phyloP scores from a whole-genome alignment of 1,140 invertebrate genomes.

The Hydropsyche tenuis region DNA sequence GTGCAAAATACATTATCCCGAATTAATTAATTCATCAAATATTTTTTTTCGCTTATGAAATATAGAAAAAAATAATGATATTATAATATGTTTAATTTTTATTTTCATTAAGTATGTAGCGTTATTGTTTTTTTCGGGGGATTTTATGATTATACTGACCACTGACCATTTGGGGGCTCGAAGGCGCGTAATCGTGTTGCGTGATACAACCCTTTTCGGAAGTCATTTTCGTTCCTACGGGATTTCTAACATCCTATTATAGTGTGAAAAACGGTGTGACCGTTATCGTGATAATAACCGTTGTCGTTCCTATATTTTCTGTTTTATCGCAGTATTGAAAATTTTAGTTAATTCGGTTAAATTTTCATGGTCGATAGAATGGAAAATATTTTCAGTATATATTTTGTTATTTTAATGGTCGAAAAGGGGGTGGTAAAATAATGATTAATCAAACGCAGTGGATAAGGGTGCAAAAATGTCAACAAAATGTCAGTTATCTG shows the following conservation, averaged over 20 bases:
- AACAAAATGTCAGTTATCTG: conserved; percentile 34
- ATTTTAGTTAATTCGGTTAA: too few relatives aligned
- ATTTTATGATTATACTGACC: conserved; percentile 2
- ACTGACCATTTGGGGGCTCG: background rate
- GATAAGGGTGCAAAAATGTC: conserved; percentile 36
- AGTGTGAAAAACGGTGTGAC: background rate
- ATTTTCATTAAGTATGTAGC: too few relatives aligned
- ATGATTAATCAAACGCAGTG: conserved; percentile 33
- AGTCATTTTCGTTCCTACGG: conserved; percentile 23
- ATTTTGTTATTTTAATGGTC: conserved; percentile 11
- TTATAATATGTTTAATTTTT: too few relatives aligned
- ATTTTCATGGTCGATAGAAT: too few relatives aligned
- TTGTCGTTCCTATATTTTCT: conserved; percentile 5
- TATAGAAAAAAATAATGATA: too few relatives aligned
- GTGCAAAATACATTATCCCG: too few relatives aligned
- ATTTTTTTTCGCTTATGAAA: too few relatives aligned
- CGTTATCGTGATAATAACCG: conserved; percentile 14
- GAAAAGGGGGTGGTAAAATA: background rate
- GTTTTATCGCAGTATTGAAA: too few relatives aligned
- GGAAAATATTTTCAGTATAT: too few relatives aligned
- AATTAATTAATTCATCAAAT: too few relatives aligned
- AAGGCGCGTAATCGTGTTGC: conserved; percentile 18
- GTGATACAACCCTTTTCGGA: conserved; percentile 22
- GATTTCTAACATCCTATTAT: conserved; percentile 26
- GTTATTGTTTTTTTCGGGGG: background rate